phyloP scores from a whole-genome alignment of 2,888 invertebrate genomes.

The Lucinisca nassula region DNA sequence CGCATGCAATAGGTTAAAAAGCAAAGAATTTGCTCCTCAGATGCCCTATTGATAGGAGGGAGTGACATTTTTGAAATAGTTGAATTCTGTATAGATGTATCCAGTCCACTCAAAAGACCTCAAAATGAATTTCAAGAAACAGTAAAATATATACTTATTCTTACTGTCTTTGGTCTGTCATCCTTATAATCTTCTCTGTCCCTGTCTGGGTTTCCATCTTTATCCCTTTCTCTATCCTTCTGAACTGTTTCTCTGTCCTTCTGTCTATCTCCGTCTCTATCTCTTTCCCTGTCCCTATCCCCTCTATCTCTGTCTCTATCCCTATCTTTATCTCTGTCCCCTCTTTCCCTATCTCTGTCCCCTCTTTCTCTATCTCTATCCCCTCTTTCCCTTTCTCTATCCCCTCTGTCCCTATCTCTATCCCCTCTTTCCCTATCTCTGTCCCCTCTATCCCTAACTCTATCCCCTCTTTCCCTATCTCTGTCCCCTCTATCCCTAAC shows the following conservation, averaged over 20 bases:
- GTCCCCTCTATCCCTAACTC: background rate
- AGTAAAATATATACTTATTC: too few relatives aligned
- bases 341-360: background rate
- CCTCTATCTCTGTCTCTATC: conserved; percentile 34
- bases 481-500: background rate
- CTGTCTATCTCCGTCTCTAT: background rate
- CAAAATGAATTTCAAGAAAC: too few relatives aligned
- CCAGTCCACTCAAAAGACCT: too few relatives aligned
- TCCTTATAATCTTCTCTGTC: background rate
- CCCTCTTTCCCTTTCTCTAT: conserved; percentile 24
- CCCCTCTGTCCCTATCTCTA: background rate
- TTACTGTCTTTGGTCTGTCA: background rate
- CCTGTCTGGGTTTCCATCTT: background rate
- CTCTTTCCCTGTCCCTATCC: background rate
- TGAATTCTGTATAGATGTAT: too few relatives aligned
- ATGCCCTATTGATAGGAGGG: too few relatives aligned
- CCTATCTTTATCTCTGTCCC: too few relatives aligned
- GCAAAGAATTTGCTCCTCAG: too few relatives aligned
- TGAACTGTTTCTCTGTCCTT: background rate
- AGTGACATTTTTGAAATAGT: too few relatives aligned
- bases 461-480: background rate
- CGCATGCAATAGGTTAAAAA: too few relatives aligned
- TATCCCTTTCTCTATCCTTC: background rate
- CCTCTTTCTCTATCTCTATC: background rate
- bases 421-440: background rate